Evolutionary conservation across 35 echinoderm and acorn worm species (phyloP).

Genomic region (Heliocidaris tuberculata): DNA sequence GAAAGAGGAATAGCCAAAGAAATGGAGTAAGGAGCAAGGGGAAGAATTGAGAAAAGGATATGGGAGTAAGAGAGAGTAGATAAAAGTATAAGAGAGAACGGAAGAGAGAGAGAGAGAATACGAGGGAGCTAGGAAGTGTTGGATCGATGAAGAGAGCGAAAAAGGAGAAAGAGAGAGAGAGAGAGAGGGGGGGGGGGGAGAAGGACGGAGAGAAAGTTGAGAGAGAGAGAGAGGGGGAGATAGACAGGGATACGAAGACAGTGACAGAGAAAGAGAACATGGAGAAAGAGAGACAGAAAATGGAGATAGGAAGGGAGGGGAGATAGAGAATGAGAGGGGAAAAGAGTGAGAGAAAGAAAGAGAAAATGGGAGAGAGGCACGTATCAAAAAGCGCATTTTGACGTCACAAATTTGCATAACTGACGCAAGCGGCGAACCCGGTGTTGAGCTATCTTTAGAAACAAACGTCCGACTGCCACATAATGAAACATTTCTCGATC

Average conservation of each 20-base stretch:
- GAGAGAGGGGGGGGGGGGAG: background rate
- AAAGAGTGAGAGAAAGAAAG: background rate
- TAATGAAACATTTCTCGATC: slow-evolving; percentile 36
- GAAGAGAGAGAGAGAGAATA: background rate
- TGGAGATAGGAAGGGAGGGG: background rate
- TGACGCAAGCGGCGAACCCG: slow-evolving; percentile 22
- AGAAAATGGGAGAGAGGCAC: background rate
- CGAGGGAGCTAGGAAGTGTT: too few relatives aligned
- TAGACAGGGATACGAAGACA: background rate
- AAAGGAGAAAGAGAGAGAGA: background rate
- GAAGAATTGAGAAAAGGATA: background rate
- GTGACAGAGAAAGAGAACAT: too few relatives aligned
- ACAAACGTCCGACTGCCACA: slow-evolving; percentile 28
- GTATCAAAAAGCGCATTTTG: background rate
- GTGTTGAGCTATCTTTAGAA: slow-evolving; percentile 35
- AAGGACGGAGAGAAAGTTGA: background rate
- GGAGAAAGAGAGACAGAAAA: too few relatives aligned
- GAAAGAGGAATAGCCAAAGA: background rate
- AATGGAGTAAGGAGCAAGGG: background rate
- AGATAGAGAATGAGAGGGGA: background rate
- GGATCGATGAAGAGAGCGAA: background rate
- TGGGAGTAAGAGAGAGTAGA: background rate
- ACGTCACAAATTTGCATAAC: slow-evolving; percentile 44
- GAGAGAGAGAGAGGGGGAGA: background rate
- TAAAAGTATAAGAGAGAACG: background rate